Conservation (phyloP, 2,797 vertebrate species). For the Tadarida brasiliensis region DNA sequence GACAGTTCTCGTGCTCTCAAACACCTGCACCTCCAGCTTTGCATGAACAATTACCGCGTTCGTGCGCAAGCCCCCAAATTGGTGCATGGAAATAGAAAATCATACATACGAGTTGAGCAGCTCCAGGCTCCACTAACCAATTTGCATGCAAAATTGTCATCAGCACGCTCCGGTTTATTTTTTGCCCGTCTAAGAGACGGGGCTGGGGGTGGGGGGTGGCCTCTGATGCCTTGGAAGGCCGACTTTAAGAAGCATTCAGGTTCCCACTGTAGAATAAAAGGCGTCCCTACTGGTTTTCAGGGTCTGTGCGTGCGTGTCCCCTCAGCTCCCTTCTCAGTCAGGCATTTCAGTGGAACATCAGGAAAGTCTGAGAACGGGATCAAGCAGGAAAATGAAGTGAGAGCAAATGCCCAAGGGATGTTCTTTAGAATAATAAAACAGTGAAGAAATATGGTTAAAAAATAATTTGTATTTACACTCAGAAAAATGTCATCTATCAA, state of each 20-base stretch:
- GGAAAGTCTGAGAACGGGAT: neutral
- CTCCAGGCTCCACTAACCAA: constrained; percentile 29
- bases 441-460: neutral
- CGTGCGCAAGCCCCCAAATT: constrained; percentile 40
- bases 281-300: neutral
- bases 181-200: constrained; percentile 21
- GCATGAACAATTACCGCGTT: constrained; percentile 66
- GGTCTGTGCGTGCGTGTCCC: neutral
- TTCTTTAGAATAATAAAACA: neutral
- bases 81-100: constrained; percentile 67
- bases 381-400: neutral
- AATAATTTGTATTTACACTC: neutral
- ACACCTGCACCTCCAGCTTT: constrained; percentile 71
- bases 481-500: neutral
- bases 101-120: neutral
- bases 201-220: neutral
- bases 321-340: neutral
- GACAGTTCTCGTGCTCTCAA: constrained; percentile 32
- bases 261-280: neutral
- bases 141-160: constrained; percentile 74
- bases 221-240: neutral
- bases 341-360: neutral
- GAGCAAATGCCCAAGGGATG: neutral
- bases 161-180: constrained; percentile 42
- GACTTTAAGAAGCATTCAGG: constrained; percentile 4